These are phyloP conservation scores for Polymixis flavicincta DNA, from an alignment of 2,888 invertebrate species.

Conservation along the genomic window DNA sequence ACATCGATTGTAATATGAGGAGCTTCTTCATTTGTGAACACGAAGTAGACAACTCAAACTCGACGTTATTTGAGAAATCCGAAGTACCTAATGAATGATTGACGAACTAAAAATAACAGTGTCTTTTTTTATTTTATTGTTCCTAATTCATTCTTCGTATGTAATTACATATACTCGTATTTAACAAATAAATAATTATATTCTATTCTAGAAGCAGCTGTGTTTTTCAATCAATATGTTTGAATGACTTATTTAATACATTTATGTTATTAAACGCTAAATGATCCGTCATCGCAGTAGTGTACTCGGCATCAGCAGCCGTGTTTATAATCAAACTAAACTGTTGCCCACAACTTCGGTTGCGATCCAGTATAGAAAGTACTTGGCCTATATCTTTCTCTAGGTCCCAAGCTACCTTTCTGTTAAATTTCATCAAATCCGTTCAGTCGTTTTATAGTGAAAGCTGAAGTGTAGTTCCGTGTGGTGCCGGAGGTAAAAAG, in stretches of 20 bases:
- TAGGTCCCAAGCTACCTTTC: no score
- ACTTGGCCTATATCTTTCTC: no score
- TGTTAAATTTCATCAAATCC: no score
- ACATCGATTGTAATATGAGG: conserved; percentile 73
- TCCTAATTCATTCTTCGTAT: no score
- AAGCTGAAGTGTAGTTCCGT: no score
- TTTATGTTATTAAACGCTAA: neutral
- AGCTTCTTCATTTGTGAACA: conserved; percentile 84
- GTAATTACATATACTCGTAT: no score
- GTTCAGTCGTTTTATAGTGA: no score
- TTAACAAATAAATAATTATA: no score
- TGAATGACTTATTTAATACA: neutral
- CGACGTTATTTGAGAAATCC: neutral
- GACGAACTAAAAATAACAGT: neutral
- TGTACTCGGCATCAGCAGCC: neutral
- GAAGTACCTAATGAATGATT: neutral
- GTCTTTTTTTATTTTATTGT: no score
- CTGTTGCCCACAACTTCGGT: no score
- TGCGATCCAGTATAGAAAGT: no score
- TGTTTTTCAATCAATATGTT: neutral
- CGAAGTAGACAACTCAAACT: conserved; percentile 62
- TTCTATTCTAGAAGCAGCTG: neutral
- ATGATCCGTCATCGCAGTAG: neutral
- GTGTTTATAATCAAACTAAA: neutral
- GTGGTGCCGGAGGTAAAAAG: no score